Evolutionary conservation across 1,140 invertebrate species (phyloP), one percentile per base, ranked within the genome.

Genomic region (Zaprionus kolodkinae): DNA sequence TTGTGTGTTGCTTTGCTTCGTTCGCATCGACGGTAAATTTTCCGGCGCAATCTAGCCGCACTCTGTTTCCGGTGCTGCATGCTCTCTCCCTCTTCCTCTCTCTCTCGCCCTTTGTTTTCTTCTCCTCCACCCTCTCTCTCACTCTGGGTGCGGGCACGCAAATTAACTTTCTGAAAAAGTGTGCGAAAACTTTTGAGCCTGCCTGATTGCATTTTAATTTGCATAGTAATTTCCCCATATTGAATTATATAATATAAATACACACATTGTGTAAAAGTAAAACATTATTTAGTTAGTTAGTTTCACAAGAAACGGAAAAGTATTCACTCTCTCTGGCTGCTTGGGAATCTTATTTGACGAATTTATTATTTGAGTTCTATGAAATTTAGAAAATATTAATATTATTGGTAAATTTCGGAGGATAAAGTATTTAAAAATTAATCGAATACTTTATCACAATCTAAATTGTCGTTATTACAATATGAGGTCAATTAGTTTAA

Each of bases 41-140:
- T 62, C 75, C 79, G 60, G 84, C 79, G 79, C 79, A 89, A 79
- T 89, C 89, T 89, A 70, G 54, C 59, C 63, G 69, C 69, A 79
- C 72, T 63, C 59, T 54, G 59, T 17, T 17, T 52, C 64, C 65
- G 64, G 61, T 59, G 62, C 36, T 50, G 72, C n/a, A 69, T 56
- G 35, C 61, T 25, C 11, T 9, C 48, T 33, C n/a, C 21, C 25
- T 54, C n/a, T 43, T 30, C 36, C 36, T 7, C 15, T 15, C 7
- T 15, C 40, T n/a, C 6, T 21, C 21, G 2, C 21, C 21, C 21
- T 2, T 21, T 21, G 1, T 1, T 21, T 21, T 21, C 21, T 1
- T 21, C 25, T 54, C n/a, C 36, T 27, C 36, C 36, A 2, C 7
- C 3, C 9, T 45, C 40, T 45, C 6, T n/a, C 61, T 17, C 11